phyloP scores from a whole-genome alignment of 1,140 invertebrate genomes.

The Brachionus calyciflorus region DNA sequence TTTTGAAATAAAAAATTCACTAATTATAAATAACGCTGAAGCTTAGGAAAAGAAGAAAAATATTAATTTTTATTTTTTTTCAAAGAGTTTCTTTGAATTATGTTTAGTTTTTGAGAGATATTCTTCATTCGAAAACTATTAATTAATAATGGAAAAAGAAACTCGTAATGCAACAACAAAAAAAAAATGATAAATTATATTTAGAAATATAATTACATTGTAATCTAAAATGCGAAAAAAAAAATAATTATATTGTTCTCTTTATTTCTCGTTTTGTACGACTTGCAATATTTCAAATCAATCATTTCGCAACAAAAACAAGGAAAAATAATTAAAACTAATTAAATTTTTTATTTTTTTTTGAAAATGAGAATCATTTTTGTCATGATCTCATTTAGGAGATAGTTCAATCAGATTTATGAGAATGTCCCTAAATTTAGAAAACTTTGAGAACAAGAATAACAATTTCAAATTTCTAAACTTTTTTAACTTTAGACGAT shows the following conservation, averaged over 20 bases:
- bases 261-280: neutral
- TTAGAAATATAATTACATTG: constrained; percentile 41
- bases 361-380: neutral
- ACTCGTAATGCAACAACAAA: neutral
- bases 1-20: constrained; percentile 35
- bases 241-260: constrained; percentile 41
- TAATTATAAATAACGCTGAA: constrained; percentile 40
- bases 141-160: constrained; percentile 31
- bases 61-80: neutral
- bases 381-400: neutral
- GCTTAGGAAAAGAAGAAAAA: neutral
- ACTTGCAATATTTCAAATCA: constrained; percentile 40
- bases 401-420: neutral
- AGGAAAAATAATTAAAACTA: constrained; percentile 25
- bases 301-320: constrained; percentile 30
- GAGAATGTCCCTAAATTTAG: neutral
- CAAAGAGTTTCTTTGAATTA: constrained; percentile 16
- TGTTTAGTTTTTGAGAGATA: neutral
- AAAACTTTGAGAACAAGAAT: too few species aligned
- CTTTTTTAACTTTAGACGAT: constrained; percentile 5
- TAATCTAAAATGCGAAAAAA: constrained; percentile 40
- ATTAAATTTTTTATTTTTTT: constrained; percentile 1
- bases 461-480: too few species aligned
- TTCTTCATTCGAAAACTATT: constrained; percentile 34
- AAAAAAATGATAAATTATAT: constrained; percentile 42